Evolutionary conservation across 2,888 invertebrate genomes (phyloP), one percentile per base, ranked within the genome.

Genomic region (Ptilodon capucinus): DNA sequence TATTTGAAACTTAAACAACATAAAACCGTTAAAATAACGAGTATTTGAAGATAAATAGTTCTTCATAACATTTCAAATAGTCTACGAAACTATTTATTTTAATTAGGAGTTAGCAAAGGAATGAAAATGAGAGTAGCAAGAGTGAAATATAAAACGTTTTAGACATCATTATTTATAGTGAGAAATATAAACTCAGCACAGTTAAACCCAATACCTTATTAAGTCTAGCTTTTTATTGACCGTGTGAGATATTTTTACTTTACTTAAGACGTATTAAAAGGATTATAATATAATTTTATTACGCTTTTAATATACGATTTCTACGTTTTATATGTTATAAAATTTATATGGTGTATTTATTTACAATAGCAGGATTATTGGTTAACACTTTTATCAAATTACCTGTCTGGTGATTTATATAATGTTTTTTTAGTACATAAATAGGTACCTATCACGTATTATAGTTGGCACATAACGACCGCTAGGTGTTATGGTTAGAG

Each of bases 211-310:
- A 56, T 60, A 54, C 48, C 17, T 30, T 44, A 46, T 46, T 30
- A 42, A 47, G 57, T 49, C 53, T 64, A 42, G 57, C 47, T 34
- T 63, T 64, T 68, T 59, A 68, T 60, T 48, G 59, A 42, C 45
- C 40, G 30, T 50, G 16, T 40, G 40, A 44, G 46, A 46, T 46
- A 41, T 9, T 4, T 28, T 28, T 4, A 28, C 28, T n/a, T n/a
- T 19, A 39, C 44, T 39, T 44, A 40, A 18, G 11, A n/a, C 11
- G 44, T 44, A 52, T 54, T 42, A 53, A 56, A 52, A 50, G 42
- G 42, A 42, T 44, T 57, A 59, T 57, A 11, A 2, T 2, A 57
- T 52, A 43, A 53, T 52, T 58, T 57, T 54, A 60, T 58, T 47
- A 45, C 40, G 30, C 43, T 43, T 46, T 48, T 53, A 54, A 59